Evolutionary conservation across 2,797 vertebrate species (phyloP), one percentile per base, ranked within the genome.

Genomic region (Alcedo quadribrachys): DNA sequence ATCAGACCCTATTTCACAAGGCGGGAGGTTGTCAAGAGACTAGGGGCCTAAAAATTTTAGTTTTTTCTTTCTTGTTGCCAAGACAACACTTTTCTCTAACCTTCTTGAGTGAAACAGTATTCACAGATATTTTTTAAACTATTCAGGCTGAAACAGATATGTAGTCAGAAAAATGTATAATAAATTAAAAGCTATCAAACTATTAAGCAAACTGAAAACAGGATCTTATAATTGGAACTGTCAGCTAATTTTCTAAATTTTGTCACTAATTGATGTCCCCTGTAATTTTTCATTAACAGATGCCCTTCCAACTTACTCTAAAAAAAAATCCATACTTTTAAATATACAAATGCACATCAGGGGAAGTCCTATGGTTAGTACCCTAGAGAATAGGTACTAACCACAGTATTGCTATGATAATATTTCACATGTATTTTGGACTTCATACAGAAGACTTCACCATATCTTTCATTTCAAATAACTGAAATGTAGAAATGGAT

Each of bases 121-220:
- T 70, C 37, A 65, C 5, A 20, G 19, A 58, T 32, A 42, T 30
- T 74, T 85, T 50, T 28, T 9, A 77, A 71, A 30, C 51, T 77
- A 43, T 48, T 78, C 65, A 22, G 2, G 9, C 81, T 73, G 57
- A 76, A 91, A 87, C 4, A 48, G 14, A 60, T 33, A 45, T 6
- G 9, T 57, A 68, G 17, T 11, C 40, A 88, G 51, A 81, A 81
- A 68, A 79, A 81, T 42, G 16, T 30, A 65, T 32, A 84, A 87
- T 85, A 82, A 61, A 50, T 83, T 83, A 33, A 85, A 93, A 48
- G 9, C 4, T 66, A 37, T 43, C 5, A 37, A 83, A 70, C 2
- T 79, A 69, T 70, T 74, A 81, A n/a, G 12, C 37, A 87, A 89
- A 75, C 27, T 51, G n/a, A 81, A 92, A 92, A 75, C 19, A 78